A percentile compares a stretch with the other conserved stretches of the same genome.
Conservation (phyloP, 2,888 invertebrate genomes). For the Julus scandinavius region DNA sequence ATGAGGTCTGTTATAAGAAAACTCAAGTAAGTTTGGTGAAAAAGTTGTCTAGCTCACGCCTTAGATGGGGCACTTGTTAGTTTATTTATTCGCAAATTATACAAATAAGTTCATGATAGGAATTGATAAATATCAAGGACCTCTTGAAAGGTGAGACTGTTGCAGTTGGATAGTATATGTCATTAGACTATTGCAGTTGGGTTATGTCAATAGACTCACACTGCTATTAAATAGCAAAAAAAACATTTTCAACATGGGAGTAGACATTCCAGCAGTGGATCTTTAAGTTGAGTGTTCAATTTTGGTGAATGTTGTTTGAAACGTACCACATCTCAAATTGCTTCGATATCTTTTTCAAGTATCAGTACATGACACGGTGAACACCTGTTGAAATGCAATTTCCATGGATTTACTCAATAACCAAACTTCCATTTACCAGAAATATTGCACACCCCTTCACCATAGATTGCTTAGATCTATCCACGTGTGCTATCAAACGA, state of each 20-base stretch:
- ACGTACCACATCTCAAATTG: background rate
- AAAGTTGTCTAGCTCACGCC: too few relatives aligned
- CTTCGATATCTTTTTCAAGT: background rate
- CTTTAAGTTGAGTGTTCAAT: background rate
- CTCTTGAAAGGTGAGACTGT: too few relatives aligned
- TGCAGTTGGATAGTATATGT: too few relatives aligned
- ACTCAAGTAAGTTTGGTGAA: too few relatives aligned
- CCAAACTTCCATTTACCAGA: background rate
- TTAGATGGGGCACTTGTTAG: too few relatives aligned
- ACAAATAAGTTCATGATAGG: too few relatives aligned
- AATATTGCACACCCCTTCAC: background rate
- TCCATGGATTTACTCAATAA: background rate
- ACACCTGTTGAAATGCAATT: slow-evolving; percentile 17
- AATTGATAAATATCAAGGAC: too few relatives aligned
- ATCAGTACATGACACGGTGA: background rate
- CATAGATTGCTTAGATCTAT: background rate
- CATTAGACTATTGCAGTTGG: too few relatives aligned
- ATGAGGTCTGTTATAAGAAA: too few relatives aligned
- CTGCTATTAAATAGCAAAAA: too few relatives aligned
- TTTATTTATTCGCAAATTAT: too few relatives aligned
- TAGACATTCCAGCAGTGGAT: background rate
- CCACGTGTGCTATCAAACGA: slow-evolving; percentile 13
- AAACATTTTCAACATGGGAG: background rate
- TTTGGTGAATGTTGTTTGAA: background rate
- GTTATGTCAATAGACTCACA: too few relatives aligned